Base-by-base conservation (phyloP, 2,888 invertebrate genomes). In the Encarsia formosa region DNA sequence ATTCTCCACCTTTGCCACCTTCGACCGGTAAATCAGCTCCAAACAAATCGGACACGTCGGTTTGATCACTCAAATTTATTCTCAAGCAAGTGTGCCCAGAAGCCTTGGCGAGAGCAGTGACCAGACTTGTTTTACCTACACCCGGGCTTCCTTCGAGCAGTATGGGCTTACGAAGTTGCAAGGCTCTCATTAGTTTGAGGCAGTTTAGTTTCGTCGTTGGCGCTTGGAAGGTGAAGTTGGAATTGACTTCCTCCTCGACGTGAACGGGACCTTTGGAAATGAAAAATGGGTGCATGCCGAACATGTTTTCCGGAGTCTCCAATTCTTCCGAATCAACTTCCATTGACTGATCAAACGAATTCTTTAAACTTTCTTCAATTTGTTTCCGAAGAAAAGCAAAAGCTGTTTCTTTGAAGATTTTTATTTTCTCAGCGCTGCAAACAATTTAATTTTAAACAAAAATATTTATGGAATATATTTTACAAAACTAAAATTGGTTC, bases 21-120 rank as follows among this genome's bases (percentile, higher is more conserved):
- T 96, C 94, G 0, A 92, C 83, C 0, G 99, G 99, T 40, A 99
- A 77, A 78, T 99, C 99, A 3, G 96, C 91, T 20, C 99, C 99
- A 74, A 99, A 99, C 37, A 99, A 78, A 77, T 99, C 99, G 11
- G 92, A 90, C 46, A 99, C 85, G 75, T 99, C 99, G 31, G 99
- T 99, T 77, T 99, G 99, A 68, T 99, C 99, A 43, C 98, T 98
- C 41, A 99, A 80, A 79, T 99, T 99, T 53, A 99, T 93, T 39
- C 99, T 81, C 13, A 94, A 85, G 26, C 98, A 82, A 66, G 83
- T 81, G 70, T 93, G 85, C 2, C 92, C 90, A 2, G 93, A 84
- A 8, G 84, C 83, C 66, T 83, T 86, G 0, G 97, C 96, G 34
- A 99, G 77, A 22, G 94, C 94, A 47, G 87, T 85, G 2, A 99